Percentiles rank a stretch among this genome's conserved stretches.
Evolutionary conservation across 2,888 invertebrate species (phyloP).

Genomic region (Microctonus brassicae): DNA sequence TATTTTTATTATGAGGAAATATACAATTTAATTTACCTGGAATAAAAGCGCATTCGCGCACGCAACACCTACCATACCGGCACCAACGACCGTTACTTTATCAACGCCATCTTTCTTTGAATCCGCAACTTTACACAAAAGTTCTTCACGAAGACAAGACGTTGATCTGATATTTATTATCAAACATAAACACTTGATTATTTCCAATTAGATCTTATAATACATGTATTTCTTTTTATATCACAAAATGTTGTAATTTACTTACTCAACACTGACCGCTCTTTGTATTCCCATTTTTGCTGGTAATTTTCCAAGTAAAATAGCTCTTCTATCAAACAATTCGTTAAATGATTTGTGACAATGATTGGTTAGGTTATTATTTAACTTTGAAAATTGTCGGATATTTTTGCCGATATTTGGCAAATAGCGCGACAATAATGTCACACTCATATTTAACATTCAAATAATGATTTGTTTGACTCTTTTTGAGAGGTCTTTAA

Average conservation of each 20-base stretch:
- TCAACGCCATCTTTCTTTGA: constrained; percentile 63
- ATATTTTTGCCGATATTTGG: neutral
- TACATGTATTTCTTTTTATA: neutral
- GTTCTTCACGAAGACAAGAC: constrained; percentile 58
- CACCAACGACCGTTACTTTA: constrained; percentile 77
- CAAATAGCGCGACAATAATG: neutral
- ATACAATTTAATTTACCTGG: constrained; percentile 67
- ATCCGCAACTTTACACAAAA: constrained; percentile 61
- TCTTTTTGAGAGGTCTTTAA: neutral
- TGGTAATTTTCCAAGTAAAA: neutral
- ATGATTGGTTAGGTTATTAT: neutral
- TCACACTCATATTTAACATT: neutral
- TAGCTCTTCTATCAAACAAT: neutral
- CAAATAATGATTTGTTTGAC: neutral
- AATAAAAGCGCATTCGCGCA: constrained; percentile 74
- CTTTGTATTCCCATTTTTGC: constrained; percentile 46
- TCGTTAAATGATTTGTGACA: neutral
- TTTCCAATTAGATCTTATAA: neutral
- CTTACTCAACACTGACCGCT: constrained; percentile 57
- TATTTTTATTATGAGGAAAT: neutral
- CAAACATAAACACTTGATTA: neutral
- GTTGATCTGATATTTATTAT: constrained; percentile 33
- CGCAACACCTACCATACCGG: constrained; percentile 77
- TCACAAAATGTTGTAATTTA: constrained; percentile 12
- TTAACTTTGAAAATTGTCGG: neutral